Base-by-base conservation (phyloP, 2,797 vertebrate genomes). In the Holocentrus rufus region DNA sequence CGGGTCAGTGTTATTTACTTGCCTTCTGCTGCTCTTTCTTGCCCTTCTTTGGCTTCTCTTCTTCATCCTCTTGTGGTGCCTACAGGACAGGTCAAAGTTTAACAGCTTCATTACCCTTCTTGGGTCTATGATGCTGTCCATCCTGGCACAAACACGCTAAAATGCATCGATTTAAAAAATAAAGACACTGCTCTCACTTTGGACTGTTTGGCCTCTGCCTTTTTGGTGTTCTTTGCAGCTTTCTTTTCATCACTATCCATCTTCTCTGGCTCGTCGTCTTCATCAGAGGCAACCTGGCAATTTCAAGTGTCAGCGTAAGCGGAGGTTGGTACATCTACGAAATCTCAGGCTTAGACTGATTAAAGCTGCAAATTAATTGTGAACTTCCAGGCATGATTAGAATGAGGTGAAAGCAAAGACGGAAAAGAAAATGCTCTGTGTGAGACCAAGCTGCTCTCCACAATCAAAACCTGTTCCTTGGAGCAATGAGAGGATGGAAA, bases 11-110 rank as follows among this genome's bases (percentile, higher is more conserved):
- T 7, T 23, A 8, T 18, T 22, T 20, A 66, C 80, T 64, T 31
- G 74, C 88, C 88, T 87, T 90, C 1, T 25, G 80, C 34, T 84
- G 86, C 7, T 88, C 88, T 47, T 86, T 91, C 56, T 87, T 91
- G 46, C 39, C 84, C 3, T 86, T 90, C 73, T 87, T 90, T 22
- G 42, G 46, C 34, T 74, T 79, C 50, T 90, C 79, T 4, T 72
- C 75, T 4, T 72, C 75, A 4, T 58, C 30, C 22, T 89, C 81
- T 8, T 86, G 82, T 23, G 66, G 63, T 7, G 66, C 27, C 65
- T 88, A 67, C 42, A 64, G 52, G 59, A 3, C 25, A 4, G 25
- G 25, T 27, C 25, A 27, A 46, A 17, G 44, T 17, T 36, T 36
- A 36, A 7, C 34, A 36, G 34, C 34, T 36, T 7, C 4, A 36